A percentile compares a stretch with the other conserved stretches of the same genome.
Evolutionary conservation across 2,113 vertebrate species (phyloP).

Genomic region (Xiphorhynchus elegans): DNA sequence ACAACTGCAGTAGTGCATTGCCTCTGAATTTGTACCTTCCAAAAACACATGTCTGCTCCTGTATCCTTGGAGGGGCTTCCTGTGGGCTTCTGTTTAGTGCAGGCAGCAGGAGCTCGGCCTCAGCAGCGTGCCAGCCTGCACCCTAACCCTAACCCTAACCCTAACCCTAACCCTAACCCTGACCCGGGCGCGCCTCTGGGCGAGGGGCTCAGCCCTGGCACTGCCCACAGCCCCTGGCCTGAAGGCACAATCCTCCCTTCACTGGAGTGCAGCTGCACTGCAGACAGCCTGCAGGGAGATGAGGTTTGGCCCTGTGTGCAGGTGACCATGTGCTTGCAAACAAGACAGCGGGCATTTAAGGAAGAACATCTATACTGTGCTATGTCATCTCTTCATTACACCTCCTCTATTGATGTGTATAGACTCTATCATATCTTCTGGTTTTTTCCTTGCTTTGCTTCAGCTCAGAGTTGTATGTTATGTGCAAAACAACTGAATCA

Average conservation of each 20-base stretch:
- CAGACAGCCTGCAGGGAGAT: background rate
- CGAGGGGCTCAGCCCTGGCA: background rate
- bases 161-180: too few relatives aligned
- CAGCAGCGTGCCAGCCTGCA: background rate
- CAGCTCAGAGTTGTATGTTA: background rate
- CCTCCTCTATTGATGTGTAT: background rate
- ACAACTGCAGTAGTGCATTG: background rate
- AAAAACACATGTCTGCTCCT: background rate
- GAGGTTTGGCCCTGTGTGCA: background rate
- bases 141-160: too few relatives aligned
- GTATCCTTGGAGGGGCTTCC: background rate
- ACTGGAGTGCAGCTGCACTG: background rate
- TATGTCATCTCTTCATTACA: background rate
- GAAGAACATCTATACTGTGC: background rate
- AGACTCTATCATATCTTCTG: background rate
- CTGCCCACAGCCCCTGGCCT: background rate
- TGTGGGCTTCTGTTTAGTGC: constrained; percentile 15
- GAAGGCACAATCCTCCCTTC: background rate
- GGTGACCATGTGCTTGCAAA: background rate
- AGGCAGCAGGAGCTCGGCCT: background rate
- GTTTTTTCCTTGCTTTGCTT: background rate
- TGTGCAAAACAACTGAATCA: background rate
- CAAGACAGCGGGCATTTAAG: background rate
- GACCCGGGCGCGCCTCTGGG: accelerated
- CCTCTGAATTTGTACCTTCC: background rate